Evolutionary conservation across 2,113 vertebrate species (phyloP), one percentile per base, ranked within the genome.

Genomic region (Mormyrus iriodes): DNA sequence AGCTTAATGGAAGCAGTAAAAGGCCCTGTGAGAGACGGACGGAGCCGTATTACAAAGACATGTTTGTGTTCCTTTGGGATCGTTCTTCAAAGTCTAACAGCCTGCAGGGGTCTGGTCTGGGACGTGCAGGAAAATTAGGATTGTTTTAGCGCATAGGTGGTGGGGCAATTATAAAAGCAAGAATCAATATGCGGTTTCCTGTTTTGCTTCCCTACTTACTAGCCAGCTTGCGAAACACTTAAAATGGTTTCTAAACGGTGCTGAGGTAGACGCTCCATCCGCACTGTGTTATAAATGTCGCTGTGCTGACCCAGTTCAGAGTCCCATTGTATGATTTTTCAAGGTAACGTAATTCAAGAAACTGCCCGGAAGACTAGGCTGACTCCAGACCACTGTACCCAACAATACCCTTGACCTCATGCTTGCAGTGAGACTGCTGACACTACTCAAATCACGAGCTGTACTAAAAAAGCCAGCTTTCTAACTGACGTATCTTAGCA

Each of bases 1-100:
- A 35, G 87, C 87, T 53, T 88, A 49, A 88, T 76, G 58, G 87
- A 49, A n/a, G 10, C 44, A 76, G 87, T 76, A 65, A 42, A 42
- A 39, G 35, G 35, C 17, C 73, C 35, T 7, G 52, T 58, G 55
- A 61, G 49, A 82, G 27, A 44, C 1, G 39, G 49, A 19, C 31
- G 31, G 19, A 76, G 49, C 35, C 12, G 5, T 52, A 69, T 21
- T 79, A 88, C 27, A 83, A 73, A 88, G 69, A 53, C 24, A 69
- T 51, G n/a, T 53, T 27, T n/a, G 88, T 24, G 51, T 51, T 46
- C 46, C 27, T 13, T 69, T 84, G 69, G 65, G 46, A 49, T 35
- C 21, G 27, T 46, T 17, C 61, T 17, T 76, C 35, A 46, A 10
- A 39, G 24, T 44, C 55, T 65, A 48, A 88, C 39, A 27, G 48